Evolutionary conservation across 2,113 vertebrate genomes (phyloP), one percentile per base, ranked within the genome.

Genomic region (Embiotoca jacksoni): DNA sequence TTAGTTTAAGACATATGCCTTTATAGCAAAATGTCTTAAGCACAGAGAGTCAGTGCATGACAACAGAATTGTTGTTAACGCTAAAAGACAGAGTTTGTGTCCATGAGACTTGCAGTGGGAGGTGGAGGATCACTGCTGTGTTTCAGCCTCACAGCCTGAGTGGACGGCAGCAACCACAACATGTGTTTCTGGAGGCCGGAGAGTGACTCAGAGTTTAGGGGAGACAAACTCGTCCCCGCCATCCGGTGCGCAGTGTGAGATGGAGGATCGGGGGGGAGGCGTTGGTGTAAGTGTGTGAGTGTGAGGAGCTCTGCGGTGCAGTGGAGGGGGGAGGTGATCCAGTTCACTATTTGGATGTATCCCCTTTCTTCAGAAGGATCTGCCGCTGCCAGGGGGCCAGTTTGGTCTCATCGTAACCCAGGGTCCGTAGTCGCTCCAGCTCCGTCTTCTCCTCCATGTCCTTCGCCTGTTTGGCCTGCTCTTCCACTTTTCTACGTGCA

Each of bases 361-460:
- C 98, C 80, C 98, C 98, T 90, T 99, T 99, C 95, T 97, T 99
- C 87, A 99, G 94, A 90, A 99, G 97, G 88, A 99, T 95, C 93
- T 99, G 97, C 85, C 97, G 92, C 89, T 99, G 98, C 98, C 98
- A 99, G 41, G 98, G 97, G 0, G 97, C 96, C 92, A 99, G 94
- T 89, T 99, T 99, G 90, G 94, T 95, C 88, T 99, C 98, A 13
- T 99, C 98, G 31, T 97, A 99, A 84, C 98, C 98, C 57, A 99
- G 92, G 78, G 95, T 98, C 78, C 97, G 95, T 92, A 99, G 94
- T 85, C 96, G 96, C 93, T 99, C 98, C 5, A 91, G 95, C 89
- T 99, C 98, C 1, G 95, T 94, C 85, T 96, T 97, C 86, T 97
- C 96, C 83, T 96, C 96, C 5, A 84, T 95, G 50, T 96, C 94